Percentiles rank a stretch among this genome's conserved stretches.
phyloP scores from a whole-genome alignment of 2,888 invertebrate species.

The Eristalis pertinax region DNA sequence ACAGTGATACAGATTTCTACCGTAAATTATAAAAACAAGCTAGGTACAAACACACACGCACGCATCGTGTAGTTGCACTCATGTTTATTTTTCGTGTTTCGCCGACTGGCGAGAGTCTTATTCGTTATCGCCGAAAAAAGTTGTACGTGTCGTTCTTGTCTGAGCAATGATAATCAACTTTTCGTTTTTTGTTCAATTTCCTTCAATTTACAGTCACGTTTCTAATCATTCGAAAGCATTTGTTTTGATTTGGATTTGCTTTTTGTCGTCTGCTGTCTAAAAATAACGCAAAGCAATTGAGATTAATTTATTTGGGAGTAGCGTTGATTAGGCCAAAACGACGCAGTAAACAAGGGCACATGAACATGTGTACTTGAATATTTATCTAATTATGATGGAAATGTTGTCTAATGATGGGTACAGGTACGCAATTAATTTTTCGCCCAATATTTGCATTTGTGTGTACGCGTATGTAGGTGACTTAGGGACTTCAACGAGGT shows the following conservation, averaged over 20 bases:
- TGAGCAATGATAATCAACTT: background rate
- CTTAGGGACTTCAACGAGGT: no score
- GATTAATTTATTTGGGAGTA: background rate
- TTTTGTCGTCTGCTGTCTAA: background rate
- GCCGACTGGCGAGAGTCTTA: no score
- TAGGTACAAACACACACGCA: no score
- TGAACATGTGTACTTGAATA: background rate
- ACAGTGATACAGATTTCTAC: no score
- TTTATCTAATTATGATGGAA: background rate
- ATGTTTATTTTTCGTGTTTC: no score
- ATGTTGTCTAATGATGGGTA: background rate
- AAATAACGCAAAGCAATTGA: background rate
- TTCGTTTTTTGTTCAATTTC: background rate
- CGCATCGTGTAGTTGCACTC: no score
- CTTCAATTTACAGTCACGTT: conserved; percentile 13
- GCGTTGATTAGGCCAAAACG: background rate
- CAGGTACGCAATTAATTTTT: no score
- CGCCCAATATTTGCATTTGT: no score
- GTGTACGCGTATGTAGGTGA: no score
- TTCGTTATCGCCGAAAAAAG: background rate
- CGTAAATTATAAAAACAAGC: no score
- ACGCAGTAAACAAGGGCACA: background rate
- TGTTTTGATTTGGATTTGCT: background rate
- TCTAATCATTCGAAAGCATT: conserved; percentile 4
- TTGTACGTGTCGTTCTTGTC: background rate